Base-by-base conservation (phyloP, 2,888 invertebrate species). In the Sphaerophoria taeniata region DNA sequence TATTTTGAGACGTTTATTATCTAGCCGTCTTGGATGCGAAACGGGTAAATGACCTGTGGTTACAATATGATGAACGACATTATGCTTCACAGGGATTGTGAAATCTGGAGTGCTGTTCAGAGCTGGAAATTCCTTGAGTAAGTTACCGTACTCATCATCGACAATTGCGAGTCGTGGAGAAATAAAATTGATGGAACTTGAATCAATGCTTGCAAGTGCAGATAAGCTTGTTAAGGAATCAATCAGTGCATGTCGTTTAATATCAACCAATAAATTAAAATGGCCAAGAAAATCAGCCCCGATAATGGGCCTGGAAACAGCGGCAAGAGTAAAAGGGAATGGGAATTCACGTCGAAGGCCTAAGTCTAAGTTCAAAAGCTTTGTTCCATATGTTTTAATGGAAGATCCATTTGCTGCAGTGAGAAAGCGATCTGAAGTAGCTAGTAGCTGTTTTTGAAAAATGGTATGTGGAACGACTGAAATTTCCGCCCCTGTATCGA, bases 251-350 rank as follows among this genome's bases (percentile, higher is more conserved):
- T 55, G 55, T 9, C 24, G 51, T 24, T 51, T 24, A 24, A 51
- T 51, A 51, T 51, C 51, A 24, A 51, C 51, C 11, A n/a, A n/a
- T n/a, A 55, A 55, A 33, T 55, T n/a, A n/a, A 55, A 55, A 24
- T 33, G 33, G 3, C 55, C 55, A 12, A 55, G 33, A 55, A 55
- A 55, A 55, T 33, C 55, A n/a, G 55, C 55, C 11, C 33, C 55
- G 9, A 9, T 51, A 51, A 51, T 24, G 6, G n/a, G 33, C 33
- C n/a, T 31, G 4, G 33, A n/a, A 3, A 12, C 55, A 3, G 33
- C 12, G 16, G 31, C 55, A 2, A 55, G 33, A 55, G 31, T 55
- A 2, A 55, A 55, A 6, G 33, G 4, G 9, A 33, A 24, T 24
- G 24, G 24, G 24, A 24, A 24, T 2, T 24, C 24, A 24, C 24